Evolutionary conservation across 2,797 vertebrate species (phyloP).

Genomic region (Cuculus canorus): DNA sequence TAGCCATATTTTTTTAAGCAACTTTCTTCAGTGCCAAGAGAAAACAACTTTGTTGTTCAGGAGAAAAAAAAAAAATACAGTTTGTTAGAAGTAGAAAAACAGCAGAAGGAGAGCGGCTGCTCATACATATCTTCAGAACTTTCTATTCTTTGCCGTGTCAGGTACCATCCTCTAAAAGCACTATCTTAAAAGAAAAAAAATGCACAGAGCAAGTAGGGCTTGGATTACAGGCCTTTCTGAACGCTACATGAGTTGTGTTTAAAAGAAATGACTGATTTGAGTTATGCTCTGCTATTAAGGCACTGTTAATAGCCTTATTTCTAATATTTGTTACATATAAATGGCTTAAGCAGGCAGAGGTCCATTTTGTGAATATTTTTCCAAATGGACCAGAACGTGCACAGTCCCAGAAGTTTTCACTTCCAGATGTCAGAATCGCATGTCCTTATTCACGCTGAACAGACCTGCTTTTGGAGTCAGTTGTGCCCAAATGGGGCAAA

Average conservation of each 20-base stretch:
- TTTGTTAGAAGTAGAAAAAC: conserved; percentile 42
- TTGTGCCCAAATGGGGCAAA: not conserved
- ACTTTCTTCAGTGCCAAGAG: conserved; percentile 61
- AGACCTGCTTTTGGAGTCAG: not conserved
- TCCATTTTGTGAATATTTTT: not conserved
- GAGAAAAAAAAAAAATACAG: not conserved
- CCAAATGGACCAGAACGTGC: not conserved
- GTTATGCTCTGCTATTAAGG: not conserved
- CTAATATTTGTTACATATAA: not conserved
- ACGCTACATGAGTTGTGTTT: not conserved
- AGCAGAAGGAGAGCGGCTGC: conserved; percentile 38
- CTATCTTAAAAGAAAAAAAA: not conserved
- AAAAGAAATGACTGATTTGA: not conserved
- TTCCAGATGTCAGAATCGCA: not conserved
- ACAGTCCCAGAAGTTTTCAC: not conserved
- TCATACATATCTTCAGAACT: conserved; percentile 38
- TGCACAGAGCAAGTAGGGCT: not conserved
- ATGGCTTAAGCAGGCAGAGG: not conserved
- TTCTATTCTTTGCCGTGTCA: not conserved
- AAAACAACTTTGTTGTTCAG: conserved; percentile 70
- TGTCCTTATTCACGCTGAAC: not conserved
- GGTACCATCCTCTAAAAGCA: not conserved
- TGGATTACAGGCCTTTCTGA: not conserved
- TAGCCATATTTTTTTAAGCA: conserved; percentile 68
- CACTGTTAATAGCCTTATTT: not conserved